Evolutionary conservation across 2,113 vertebrate species (phyloP).

Genomic region (Podarcis cretensis): DNA sequence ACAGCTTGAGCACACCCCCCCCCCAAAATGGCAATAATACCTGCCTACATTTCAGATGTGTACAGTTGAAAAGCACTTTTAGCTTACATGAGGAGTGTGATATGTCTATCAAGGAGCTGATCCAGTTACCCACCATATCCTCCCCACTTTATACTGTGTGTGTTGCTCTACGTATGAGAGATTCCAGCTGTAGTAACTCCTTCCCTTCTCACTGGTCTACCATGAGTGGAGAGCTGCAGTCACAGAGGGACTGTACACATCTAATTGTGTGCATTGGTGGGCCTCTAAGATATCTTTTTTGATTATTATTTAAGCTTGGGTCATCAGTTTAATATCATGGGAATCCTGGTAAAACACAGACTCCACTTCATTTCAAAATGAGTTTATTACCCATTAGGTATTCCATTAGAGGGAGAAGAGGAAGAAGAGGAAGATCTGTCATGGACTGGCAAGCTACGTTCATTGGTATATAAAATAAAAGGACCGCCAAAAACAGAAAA

Average conservation of each 20-base stretch:
- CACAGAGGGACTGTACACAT: not conserved
- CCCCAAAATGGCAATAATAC: not conserved
- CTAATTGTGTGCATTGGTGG: not conserved
- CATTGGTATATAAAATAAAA: constrained; percentile 92
- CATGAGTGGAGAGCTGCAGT: not conserved
- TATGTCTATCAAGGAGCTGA: not conserved
- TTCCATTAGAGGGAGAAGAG: constrained; percentile 90
- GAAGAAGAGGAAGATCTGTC: constrained; percentile 87
- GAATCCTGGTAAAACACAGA: not conserved
- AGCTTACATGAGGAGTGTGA: not conserved
- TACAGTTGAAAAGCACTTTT: not conserved
- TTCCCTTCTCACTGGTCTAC: not conserved
- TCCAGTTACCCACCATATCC: not conserved
- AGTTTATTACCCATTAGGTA: constrained; percentile 79
- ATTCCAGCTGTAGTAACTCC: not conserved
- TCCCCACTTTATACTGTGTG: not conserved
- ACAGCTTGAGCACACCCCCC: not conserved
- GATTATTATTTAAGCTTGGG: not conserved
- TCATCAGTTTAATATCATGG: not conserved
- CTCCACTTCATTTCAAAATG: constrained; percentile 29
- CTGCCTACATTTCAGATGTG: not conserved
- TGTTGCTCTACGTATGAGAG: not conserved
- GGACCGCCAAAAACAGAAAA: constrained; percentile 85
- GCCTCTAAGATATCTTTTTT: not conserved
- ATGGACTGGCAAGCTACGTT: constrained; percentile 88